Conservation (phyloP, 2,113 vertebrate species). For the Phaetusa simplex region DNA sequence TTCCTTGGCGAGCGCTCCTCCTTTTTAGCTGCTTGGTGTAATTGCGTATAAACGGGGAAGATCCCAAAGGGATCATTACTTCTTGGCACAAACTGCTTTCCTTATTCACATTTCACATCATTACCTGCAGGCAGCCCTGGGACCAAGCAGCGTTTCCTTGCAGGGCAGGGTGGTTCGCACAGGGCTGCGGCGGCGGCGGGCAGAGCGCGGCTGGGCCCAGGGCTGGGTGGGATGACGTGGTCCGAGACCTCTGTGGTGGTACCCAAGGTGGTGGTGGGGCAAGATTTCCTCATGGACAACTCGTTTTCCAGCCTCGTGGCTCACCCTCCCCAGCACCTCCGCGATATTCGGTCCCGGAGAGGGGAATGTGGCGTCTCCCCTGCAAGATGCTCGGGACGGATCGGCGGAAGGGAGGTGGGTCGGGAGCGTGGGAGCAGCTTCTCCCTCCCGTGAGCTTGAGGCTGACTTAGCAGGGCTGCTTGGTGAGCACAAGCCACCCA, state of each 20-base stretch:
- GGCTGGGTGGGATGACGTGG: neutral
- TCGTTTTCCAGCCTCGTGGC: neutral
- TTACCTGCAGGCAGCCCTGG: slow-evolving; percentile 29
- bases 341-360: neutral
- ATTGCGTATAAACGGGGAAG: slow-evolving; percentile 50
- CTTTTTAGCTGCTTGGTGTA: slow-evolving; percentile 36
- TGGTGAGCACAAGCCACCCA: neutral
- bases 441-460: neutral
- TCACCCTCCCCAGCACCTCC: neutral
- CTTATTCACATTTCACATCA: slow-evolving; percentile 50
- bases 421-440: neutral
- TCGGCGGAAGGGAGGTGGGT: neutral
- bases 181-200: neutral
- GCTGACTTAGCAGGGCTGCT: neutral
- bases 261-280: neutral
- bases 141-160: neutral
- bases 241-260: neutral
- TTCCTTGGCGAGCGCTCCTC: neutral
- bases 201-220: neutral
- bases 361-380: neutral
- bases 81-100: slow-evolving; percentile 35
- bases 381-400: neutral
- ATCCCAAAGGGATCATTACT: slow-evolving; percentile 54
- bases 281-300: neutral
- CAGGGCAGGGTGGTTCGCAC: neutral